Percentiles rank a stretch among this genome's conserved stretches.
Conservation (phyloP, 1,140 invertebrate species). For the Hypsibius dujardini region DNA sequence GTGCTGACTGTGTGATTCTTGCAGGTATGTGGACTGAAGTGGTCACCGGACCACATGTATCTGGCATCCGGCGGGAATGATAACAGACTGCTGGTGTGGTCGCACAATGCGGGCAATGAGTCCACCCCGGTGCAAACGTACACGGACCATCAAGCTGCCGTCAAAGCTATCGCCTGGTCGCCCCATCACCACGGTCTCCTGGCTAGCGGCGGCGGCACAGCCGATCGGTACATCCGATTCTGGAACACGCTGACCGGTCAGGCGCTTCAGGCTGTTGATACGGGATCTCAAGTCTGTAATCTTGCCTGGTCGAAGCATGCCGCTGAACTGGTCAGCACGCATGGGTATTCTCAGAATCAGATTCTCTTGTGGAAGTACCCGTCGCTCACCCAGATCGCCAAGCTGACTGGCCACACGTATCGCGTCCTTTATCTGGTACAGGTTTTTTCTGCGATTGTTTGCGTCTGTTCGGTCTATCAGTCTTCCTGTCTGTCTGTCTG, state of each 20-base stretch:
- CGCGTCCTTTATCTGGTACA: slow-evolving; percentile 74
- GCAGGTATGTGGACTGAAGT: slow-evolving; percentile 82
- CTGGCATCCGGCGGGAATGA: slow-evolving; percentile 97
- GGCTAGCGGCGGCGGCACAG: slow-evolving; percentile 92
- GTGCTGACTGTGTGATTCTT: slow-evolving; percentile 7
- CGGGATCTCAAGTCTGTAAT: slow-evolving; percentile 95
- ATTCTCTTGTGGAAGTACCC: slow-evolving; percentile 99
- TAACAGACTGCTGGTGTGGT: slow-evolving; percentile 96
- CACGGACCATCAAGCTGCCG: slow-evolving; percentile 89
- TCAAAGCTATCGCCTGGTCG: slow-evolving; percentile 98
- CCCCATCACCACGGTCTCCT: slow-evolving; percentile 94
- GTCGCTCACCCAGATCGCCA: slow-evolving; percentile 84
- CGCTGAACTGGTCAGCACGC: slow-evolving; percentile 90
- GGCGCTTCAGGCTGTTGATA: slow-evolving; percentile 95
- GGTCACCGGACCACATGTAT: slow-evolving; percentile 97
- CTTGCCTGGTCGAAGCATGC: slow-evolving; percentile 98
- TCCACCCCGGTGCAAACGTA: slow-evolving; percentile 70
- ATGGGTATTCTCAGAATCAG: slow-evolving; percentile 99
- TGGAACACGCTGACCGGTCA: slow-evolving; percentile 99
- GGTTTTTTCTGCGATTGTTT: not conserved
- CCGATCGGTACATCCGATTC: slow-evolving; percentile 90
- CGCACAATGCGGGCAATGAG: slow-evolving; percentile 55
- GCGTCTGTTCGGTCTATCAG: not conserved
- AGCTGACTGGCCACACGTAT: slow-evolving; percentile 92
- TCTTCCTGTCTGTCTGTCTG: too few relatives aligned